phyloP scores from a whole-genome alignment of 2,797 vertebrate genomes.

The Cyprinella venusta region DNA sequence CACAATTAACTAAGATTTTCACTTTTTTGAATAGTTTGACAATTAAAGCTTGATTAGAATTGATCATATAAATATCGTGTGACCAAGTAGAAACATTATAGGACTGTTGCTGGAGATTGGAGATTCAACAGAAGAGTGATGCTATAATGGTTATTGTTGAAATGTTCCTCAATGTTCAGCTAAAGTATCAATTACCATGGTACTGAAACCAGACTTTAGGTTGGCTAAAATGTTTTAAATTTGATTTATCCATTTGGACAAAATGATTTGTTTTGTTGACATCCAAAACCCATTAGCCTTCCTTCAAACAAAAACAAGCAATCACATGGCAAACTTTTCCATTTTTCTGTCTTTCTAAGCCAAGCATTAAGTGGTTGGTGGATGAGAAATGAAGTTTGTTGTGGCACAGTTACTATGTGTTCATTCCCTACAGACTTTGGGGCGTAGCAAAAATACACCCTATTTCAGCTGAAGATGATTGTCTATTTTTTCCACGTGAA shows the following conservation, averaged over 20 bases:
- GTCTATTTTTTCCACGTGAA: slow-evolving; percentile 26
- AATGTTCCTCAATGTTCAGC: slow-evolving; percentile 26
- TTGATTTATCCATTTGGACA: slow-evolving; percentile 62
- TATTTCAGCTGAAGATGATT: slow-evolving; percentile 42
- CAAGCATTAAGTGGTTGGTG: slow-evolving; percentile 53
- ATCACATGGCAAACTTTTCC: slow-evolving; percentile 56
- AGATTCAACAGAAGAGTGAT: not conserved
- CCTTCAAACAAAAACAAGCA: slow-evolving; percentile 56
- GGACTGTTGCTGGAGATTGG: not conserved
- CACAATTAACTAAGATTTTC: no score
- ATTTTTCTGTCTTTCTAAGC: slow-evolving; percentile 54
- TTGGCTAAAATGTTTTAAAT: slow-evolving; percentile 62
- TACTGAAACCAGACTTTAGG: slow-evolving; percentile 50
- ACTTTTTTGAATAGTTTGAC: not conserved
- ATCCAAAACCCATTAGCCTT: slow-evolving; percentile 58
- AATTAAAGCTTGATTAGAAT: no score
- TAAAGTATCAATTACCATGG: slow-evolving; percentile 54
- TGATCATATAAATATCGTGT: no score
- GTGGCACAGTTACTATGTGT: slow-evolving; percentile 44
- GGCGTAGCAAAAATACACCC: slow-evolving; percentile 40
- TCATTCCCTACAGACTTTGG: slow-evolving; percentile 35
- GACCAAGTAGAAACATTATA: not conserved
- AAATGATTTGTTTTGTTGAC: slow-evolving; percentile 58
- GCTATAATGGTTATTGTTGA: slow-evolving; percentile 8
- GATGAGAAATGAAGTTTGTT: slow-evolving; percentile 45